These are phyloP conservation scores for Ailurus styani DNA, from an alignment of 2,113 vertebrate genomes.

Conservation along the genomic window DNA sequence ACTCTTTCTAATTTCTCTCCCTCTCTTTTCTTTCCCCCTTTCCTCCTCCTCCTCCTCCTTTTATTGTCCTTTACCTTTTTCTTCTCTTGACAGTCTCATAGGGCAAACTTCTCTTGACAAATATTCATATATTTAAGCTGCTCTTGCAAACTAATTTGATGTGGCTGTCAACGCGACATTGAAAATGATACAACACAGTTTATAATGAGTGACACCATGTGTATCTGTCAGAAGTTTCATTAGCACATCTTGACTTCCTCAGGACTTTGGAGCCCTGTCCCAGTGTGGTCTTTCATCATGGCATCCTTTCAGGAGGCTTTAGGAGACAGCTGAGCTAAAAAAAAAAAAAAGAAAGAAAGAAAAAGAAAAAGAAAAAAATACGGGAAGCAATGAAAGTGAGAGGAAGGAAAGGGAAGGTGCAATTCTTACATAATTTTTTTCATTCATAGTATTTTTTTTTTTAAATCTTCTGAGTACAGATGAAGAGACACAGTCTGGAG, in stretches of 20 bases:
- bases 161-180: neutral
- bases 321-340: neutral
- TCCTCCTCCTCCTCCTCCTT: neutral
- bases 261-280: neutral
- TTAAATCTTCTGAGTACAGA: neutral
- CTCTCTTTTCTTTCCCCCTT: neutral
- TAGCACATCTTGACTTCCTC: neutral
- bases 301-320: neutral
- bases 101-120: neutral
- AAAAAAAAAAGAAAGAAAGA: neutral
- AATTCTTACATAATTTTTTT: neutral
- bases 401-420: neutral
- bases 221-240: neutral
- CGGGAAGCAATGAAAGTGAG: neutral
- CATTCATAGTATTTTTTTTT: neutral
- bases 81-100: neutral
- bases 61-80: neutral
- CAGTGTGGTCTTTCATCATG: neutral
- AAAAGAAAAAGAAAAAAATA: neutral
- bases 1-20: neutral
- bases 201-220: neutral
- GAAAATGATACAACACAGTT: neutral
- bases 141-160: neutral
- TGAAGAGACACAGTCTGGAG: neutral
- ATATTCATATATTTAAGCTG: neutral